A percentile compares a stretch with the other conserved stretches of the same genome.
These are phyloP conservation scores for Calypte anna DNA, from an alignment of 2,113 vertebrate genomes.

Conservation along the genomic window DNA sequence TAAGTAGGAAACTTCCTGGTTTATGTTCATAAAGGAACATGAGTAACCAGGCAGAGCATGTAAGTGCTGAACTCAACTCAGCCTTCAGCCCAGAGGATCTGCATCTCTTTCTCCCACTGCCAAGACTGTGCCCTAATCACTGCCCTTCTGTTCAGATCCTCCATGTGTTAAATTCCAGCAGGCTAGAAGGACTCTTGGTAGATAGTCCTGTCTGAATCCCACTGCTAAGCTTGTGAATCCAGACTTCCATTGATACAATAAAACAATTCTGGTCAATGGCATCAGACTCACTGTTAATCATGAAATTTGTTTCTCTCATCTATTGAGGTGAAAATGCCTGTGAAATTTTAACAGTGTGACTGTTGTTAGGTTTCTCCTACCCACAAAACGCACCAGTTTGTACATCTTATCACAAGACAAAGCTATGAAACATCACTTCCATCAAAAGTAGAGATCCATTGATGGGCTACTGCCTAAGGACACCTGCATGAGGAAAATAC, in stretches of 20 bases:
- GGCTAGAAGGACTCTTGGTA: background rate
- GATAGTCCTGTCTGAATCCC: background rate
- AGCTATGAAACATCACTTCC: background rate
- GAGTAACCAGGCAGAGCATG: background rate
- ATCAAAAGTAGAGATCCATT: background rate
- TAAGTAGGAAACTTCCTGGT: background rate
- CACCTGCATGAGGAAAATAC: background rate
- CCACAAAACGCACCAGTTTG: background rate
- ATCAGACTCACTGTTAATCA: rapidly evolving
- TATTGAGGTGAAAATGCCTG: rapidly evolving
- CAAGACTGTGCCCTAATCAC: background rate
- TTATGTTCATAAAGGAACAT: background rate
- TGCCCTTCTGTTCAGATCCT: background rate
- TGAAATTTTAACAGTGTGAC: background rate
- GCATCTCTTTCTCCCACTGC: background rate
- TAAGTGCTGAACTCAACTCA: background rate
- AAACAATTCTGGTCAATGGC: background rate
- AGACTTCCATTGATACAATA: background rate
- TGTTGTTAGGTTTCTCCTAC: background rate
- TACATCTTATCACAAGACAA: background rate
- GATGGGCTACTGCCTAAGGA: background rate
- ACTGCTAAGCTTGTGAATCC: background rate
- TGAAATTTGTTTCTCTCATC: background rate
- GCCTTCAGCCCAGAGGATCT: background rate
- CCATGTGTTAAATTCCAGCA: rapidly evolving